A percentile compares a stretch with the other conserved stretches of the same genome.
Conservation (phyloP, 2,797 vertebrate species). For the Etheostoma perlongum region DNA sequence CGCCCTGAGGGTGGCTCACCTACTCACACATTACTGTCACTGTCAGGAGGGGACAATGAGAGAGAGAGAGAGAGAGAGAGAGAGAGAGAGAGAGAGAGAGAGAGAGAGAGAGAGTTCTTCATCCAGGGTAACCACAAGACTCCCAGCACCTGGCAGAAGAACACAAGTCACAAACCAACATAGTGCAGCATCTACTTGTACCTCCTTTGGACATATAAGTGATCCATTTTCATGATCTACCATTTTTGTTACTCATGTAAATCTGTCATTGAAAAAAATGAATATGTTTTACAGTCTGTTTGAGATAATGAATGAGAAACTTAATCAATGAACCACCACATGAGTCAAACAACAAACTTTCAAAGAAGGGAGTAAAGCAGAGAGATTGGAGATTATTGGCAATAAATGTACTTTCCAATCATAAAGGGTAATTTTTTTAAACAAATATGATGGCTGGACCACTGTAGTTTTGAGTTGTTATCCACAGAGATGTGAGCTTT, state of each 20-base stretch:
- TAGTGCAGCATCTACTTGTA: not conserved
- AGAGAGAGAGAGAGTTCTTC: slow-evolving; percentile 41
- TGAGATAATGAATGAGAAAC: not conserved
- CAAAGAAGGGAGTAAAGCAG: not conserved
- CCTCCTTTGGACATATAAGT: not conserved
- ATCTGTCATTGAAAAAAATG: not conserved
- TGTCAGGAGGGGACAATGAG: slow-evolving; percentile 79
- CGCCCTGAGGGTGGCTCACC: slow-evolving; percentile 82
- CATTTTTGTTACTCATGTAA: not conserved
- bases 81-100: slow-evolving; percentile 29
- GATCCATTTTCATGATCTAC: not conserved
- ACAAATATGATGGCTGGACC: not conserved
- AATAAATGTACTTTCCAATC: slow-evolving; percentile 3
- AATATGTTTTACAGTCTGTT: not conserved
- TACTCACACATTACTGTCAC: slow-evolving; percentile 84
- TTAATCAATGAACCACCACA: not conserved
- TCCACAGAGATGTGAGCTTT: not conserved
- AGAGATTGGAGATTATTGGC: not conserved
- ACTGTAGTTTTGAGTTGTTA: not conserved
- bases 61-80: slow-evolving; percentile 31
- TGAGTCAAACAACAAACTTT: slow-evolving; percentile 14
- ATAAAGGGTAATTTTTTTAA: not conserved
- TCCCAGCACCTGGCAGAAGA: slow-evolving; percentile 36
- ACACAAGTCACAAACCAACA: not conserved
- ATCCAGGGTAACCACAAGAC: slow-evolving; percentile 44